Evolutionary conservation across 2,113 vertebrate species (phyloP).

Genomic region (Felis catus): F.catus_Fca126_mat1.0 CM031418.1:38654001-38654500

Average conservation of each 20-base stretch:
- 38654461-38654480: accelerated
- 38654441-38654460: accelerated
- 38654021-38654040: constrained; percentile 29
- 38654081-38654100: neutral
- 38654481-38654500: neutral
- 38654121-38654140: neutral
- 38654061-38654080: neutral
- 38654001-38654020: constrained; percentile 6
- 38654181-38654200: constrained; percentile 86
- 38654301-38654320: constrained; percentile 82
- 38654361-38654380: neutral
- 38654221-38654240: constrained; percentile 83
- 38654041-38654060: neutral
- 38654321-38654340: constrained; percentile 71
- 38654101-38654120: neutral
- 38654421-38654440: constrained; percentile 60
- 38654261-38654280: constrained; percentile 74
- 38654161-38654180: constrained; percentile 76
- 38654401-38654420: constrained; percentile 70
- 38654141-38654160: constrained; percentile 67
- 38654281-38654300: constrained; percentile 85
- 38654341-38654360: neutral
- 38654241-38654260: constrained; percentile 77
- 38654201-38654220: constrained; percentile 86
- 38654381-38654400: constrained; percentile 35